These are phyloP conservation scores for Clupea harengus DNA, from an alignment of 2,113 vertebrate genomes.

Conservation along the genomic window DNA sequence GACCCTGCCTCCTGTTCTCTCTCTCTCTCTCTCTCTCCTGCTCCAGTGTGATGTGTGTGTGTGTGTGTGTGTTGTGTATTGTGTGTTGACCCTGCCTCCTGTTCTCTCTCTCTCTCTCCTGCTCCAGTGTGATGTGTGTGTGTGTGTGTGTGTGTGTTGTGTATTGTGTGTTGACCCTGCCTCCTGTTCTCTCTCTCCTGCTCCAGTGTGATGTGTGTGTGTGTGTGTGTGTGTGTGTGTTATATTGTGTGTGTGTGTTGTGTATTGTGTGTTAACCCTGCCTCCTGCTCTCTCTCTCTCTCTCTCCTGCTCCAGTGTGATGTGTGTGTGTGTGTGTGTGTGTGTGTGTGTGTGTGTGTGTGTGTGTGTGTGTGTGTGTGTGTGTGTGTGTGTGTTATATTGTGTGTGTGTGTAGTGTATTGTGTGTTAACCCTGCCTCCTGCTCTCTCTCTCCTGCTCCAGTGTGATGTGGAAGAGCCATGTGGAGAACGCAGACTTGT, in stretches of 20 bases:
- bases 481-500: slow-evolving; percentile 65
- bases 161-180: too few species aligned
- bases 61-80: too few species aligned
- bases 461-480: slow-evolving; percentile 75
- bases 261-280: not conserved
- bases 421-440: slow-evolving; percentile 1
- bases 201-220: not conserved
- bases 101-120: too few species aligned
- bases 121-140: slow-evolving; percentile 57
- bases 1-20: not conserved
- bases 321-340: slow-evolving; percentile 46
- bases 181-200: too few species aligned
- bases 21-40: too few species aligned
- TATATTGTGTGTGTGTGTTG: not conserved
- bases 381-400: not conserved
- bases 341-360: not conserved
- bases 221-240: not conserved
- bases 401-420: not conserved
- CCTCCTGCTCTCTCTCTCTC: not conserved
- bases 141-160: too few species aligned
- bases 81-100: slow-evolving; percentile 1
- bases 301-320: slow-evolving; percentile 45
- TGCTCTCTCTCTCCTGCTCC: not conserved
- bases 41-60: slow-evolving; percentile 63
- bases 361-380: not conserved